These are phyloP conservation scores for Neolamprologus ventralis DNA, from an alignment of 2,113 vertebrate species.

Conservation along the genomic window DNA sequence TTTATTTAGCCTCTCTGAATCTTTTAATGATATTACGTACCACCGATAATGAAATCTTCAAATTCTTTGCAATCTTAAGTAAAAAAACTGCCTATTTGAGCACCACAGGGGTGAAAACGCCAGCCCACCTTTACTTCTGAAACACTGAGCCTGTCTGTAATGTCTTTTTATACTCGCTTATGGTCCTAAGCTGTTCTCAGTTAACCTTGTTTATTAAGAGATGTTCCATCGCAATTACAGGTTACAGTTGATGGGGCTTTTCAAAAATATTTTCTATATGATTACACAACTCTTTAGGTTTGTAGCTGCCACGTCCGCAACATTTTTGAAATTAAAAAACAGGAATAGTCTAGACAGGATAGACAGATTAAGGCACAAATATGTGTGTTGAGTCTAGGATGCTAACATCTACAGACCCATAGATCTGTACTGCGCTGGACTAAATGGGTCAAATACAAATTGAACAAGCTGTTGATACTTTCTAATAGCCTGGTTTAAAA, in stretches of 20 bases:
- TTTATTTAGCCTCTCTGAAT: background rate
- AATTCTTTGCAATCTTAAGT: background rate
- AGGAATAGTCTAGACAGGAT: background rate
- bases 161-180: background rate
- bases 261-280: background rate
- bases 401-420: background rate
- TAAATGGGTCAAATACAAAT: background rate
- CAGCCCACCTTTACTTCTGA: background rate
- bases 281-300: background rate
- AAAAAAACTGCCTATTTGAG: background rate
- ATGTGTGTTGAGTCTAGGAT: background rate
- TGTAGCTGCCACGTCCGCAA: background rate
- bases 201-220: background rate
- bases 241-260: background rate
- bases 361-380: background rate
- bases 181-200: background rate
- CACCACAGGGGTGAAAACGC: background rate
- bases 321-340: background rate
- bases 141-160: background rate
- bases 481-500: background rate
- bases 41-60: background rate
- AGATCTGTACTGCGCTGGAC: background rate
- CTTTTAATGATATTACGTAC: background rate
- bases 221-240: background rate
- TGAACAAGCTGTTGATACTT: background rate